Base-by-base conservation (phyloP, 1,140 invertebrate species). In the Heliconius himera region DNA sequence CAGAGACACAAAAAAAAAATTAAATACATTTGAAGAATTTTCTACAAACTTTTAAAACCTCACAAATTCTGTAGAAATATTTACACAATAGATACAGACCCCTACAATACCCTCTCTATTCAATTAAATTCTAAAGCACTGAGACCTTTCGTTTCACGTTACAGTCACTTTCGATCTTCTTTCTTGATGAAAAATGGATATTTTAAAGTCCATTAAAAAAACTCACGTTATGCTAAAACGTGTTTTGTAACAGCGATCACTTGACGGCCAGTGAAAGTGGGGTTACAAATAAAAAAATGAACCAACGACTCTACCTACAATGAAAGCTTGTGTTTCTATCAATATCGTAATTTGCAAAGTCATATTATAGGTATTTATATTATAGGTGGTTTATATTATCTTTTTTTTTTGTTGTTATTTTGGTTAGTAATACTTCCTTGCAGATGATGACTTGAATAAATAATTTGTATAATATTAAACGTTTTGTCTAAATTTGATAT, bases 81-180 rank as follows among this genome's bases (percentile, higher is more conserved):
- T 66, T 16, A 11, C 22, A 29, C 22, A 66, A 66, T 66, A 66
- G 3, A 3, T 56, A 2, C 2, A 8, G 33, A 56, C 54, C 9
- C n/a, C 60, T 13, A 66, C 49, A 6, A 51, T 18, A 20, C 60
- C 60, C 60, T 29, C 60, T 26, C 60, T 26, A 66, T 66, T 66
- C 22, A 66, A 66, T 13, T 29, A 26, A n/a, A 66, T 66, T 66
- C 60, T 66, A 66, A 66, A 29, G n/a, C 22, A 26, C 22, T 56
- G n/a, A 11, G 60, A 66, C 60, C 22, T 29, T 16, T 71, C 29
- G 36, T 1, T n/a, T n/a, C 13, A 71, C 18, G 6, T 38, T 41
- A 33, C 51, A 36, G 70, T 56, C 77, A 85, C 88, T 89, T 89
- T 89, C 86, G 88, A 85, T 89, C 79, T 85, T 87, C 60, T 70